Evolutionary conservation across 1,140 invertebrate genomes (phyloP).

Genomic region (Drosophila athabasca): DNA sequence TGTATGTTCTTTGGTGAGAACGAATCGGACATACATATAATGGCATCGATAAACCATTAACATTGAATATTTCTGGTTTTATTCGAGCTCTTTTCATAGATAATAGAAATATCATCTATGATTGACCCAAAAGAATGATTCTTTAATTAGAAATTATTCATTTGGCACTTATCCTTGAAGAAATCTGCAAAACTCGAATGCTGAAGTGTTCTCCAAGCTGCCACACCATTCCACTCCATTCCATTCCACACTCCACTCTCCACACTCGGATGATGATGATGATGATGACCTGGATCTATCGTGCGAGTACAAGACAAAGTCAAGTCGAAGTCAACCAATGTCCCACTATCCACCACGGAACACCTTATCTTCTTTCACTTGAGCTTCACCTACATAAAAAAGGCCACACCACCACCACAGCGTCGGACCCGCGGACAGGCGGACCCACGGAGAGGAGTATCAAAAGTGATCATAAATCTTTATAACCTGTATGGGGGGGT

Average conservation of each 20-base stretch:
- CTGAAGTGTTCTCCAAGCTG: too few relatives aligned
- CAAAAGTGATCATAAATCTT: slow-evolving; percentile 77
- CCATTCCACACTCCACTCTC: too few relatives aligned
- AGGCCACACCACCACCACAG: background rate
- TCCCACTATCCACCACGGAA: slow-evolving; percentile 1
- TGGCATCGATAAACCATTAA: background rate
- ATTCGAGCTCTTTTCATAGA: too few relatives aligned
- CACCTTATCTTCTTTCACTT: slow-evolving; percentile 37
- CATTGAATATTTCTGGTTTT: background rate
- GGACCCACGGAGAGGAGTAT: slow-evolving; percentile 43
- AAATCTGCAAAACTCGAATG: too few relatives aligned
- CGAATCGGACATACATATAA: slow-evolving; percentile 5
- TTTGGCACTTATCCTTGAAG: too few relatives aligned
- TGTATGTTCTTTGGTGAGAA: too few relatives aligned
- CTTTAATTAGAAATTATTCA: too few relatives aligned
- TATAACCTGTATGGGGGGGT: slow-evolving; percentile 71
- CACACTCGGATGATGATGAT: background rate
- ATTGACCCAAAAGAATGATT: too few relatives aligned
- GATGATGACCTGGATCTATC: slow-evolving; percentile 19
- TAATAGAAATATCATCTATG: too few relatives aligned
- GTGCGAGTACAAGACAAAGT: background rate
- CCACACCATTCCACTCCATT: too few relatives aligned
- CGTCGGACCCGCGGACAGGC: slow-evolving; percentile 1
- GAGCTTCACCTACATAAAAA: slow-evolving; percentile 24
- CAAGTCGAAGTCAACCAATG: too few relatives aligned